Base-by-base conservation (phyloP, 1,140 invertebrate genomes). In the Parasteatoda tepidariorum region DNA sequence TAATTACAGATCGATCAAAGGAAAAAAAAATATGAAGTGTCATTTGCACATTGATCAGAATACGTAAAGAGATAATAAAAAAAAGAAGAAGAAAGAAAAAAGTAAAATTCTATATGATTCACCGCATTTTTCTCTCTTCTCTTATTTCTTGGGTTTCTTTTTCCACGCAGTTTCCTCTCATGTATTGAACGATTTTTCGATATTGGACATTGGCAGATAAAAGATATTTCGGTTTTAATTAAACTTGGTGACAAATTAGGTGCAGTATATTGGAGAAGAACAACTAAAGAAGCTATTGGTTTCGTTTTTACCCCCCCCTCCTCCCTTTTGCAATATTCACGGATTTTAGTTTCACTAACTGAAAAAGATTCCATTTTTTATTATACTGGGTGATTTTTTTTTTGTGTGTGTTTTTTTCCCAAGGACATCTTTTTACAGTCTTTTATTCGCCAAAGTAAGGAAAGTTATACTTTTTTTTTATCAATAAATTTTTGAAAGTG, bases 171-270 rank as follows among this genome's bases (percentile, higher is more conserved):
- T n/a, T n/a, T 59, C n/a, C 22, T 62, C 55, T 33, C 38, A 2
- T 48, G 54, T 79, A 79, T 79, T 79, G 76, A 79, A 54, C 76
- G 62, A 79, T 79, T 79, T 79, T 79, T 79, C 76, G 76, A 79
- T 79, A 79, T 79, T 61, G 76, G 70, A 48, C 31, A 79, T 67
- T 18, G 76, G 76, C 64, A 79, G 76, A 79, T 79, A 54, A 41
- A 24, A 68, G 76, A 79, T 79, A 79, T 79, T 79, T 79, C 33
- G 64, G 54, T 30, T 79, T 79, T 79, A 79, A 79, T 79, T 79
- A 79, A 79, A 79, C 76, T 68, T 68, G 76, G 76, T 79, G 76
- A 79, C 76, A 79, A 79, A 79, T 79, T 79, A 79, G 76, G 41
- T 41, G 68, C 64, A 54, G 34, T 55, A 54, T 34, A 68, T 79